Evolutionary conservation across 2,888 invertebrate genomes (phyloP).

Genomic region (Phytoseiulus persimilis): DNA sequence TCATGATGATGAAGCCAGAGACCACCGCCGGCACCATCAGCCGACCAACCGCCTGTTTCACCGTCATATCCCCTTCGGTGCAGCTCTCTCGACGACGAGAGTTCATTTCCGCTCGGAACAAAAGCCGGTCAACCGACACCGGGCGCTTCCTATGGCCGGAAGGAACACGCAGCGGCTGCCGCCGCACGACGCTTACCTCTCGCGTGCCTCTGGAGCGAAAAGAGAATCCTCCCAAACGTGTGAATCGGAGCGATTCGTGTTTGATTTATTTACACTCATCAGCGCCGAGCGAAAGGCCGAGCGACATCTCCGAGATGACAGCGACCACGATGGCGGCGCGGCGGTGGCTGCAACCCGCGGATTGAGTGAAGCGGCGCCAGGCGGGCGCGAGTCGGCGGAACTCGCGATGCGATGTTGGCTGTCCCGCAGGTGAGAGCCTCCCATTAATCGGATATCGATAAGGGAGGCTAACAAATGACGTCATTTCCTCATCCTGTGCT

Average conservation of each 20-base stretch:
- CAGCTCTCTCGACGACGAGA: background rate
- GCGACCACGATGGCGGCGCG: background rate
- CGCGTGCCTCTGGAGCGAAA: background rate
- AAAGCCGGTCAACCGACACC: conserved; percentile 5
- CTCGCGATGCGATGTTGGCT: conserved; percentile 1
- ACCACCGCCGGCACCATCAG: background rate
- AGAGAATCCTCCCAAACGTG: too few relatives aligned
- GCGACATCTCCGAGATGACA: background rate
- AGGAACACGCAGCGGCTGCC: background rate
- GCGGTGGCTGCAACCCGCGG: background rate
- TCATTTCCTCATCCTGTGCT: conserved; percentile 35
- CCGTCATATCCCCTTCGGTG: background rate
- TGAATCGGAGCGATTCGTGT: too few relatives aligned
- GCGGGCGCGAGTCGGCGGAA: background rate
- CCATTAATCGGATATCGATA: conserved; percentile 38
- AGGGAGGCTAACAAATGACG: conserved; percentile 37
- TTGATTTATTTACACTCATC: too few relatives aligned
- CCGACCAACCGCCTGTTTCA: background rate
- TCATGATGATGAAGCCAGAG: background rate
- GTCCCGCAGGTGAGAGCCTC: conserved; percentile 12
- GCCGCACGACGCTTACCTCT: too few relatives aligned
- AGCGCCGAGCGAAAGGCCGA: too few relatives aligned
- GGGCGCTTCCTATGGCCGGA: background rate
- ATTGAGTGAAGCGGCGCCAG: background rate
- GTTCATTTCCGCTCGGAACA: background rate